These are phyloP conservation scores for Styela plicata DNA, from an alignment of 23 tunicate genomes.

Conservation along the genomic window DNA sequence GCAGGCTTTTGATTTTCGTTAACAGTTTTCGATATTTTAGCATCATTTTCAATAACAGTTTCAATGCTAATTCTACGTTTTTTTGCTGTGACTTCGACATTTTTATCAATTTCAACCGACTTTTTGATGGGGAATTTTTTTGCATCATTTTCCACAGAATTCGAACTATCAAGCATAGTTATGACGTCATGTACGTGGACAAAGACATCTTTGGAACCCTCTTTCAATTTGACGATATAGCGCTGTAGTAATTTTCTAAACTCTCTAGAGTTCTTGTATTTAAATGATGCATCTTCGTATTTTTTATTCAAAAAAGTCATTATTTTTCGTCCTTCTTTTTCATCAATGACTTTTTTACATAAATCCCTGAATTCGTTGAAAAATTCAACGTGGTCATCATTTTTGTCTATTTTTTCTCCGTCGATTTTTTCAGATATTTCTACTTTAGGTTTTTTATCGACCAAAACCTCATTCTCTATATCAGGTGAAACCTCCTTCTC, in stretches of 20 bases:
- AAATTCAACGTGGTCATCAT: neutral
- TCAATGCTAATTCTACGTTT: neutral
- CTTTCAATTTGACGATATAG: neutral
- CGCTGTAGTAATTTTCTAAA: conserved; percentile 9
- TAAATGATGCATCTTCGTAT: neutral
- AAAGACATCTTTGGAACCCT: neutral
- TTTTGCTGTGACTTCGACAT: neutral
- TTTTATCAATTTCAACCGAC: neutral
- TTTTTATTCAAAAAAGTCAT: neutral
- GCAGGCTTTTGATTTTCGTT: too few relatives aligned
- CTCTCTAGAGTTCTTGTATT: neutral
- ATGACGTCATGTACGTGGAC: neutral
- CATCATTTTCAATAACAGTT: too few relatives aligned
- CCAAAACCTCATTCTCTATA: neutral
- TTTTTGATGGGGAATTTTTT: neutral
- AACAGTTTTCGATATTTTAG: too few relatives aligned
- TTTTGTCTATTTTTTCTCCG: neutral
- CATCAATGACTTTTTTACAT: neutral
- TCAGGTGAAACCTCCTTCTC: neutral
- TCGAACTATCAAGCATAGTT: neutral
- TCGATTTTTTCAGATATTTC: neutral
- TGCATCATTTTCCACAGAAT: neutral
- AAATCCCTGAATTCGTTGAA: neutral
- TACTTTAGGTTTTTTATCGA: neutral
- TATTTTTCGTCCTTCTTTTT: neutral